Base-by-base conservation (phyloP, 2,113 vertebrate species). In the Poeciliopsis prolifica region DNA sequence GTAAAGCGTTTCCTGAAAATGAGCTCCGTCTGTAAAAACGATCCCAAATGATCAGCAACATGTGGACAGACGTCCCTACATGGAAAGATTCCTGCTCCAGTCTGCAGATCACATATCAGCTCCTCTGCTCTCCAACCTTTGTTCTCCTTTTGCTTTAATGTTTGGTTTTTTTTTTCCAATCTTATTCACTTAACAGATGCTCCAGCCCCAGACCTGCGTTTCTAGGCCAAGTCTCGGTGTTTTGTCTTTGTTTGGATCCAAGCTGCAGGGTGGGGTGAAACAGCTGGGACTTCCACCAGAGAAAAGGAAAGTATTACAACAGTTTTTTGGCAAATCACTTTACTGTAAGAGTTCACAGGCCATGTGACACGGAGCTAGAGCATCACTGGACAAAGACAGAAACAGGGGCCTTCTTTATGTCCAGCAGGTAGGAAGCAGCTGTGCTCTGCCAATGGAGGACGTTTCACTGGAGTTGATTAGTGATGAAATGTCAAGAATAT, bases 161-260 rank as follows among this genome's bases (percentile, higher is more conserved):
- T 12, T 2, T n/a, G 4, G 12, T n/a, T 24, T 11, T 33, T 19
- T 22, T 11, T 22, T 30, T 73, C 54, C 75, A 12, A 77, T 86
- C 82, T 86, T 80, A 92, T 91, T 86, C 80, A 90, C 86, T 88
- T 91, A 92, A 86, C 91, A 93, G 91, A 93, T 88, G 87, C 86
- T 83, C 61, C 14, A 24, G 84, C 70, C 78, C 78, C 81, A 75
- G 72, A 78, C 83, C 80, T 74, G 83, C 74, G 81, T 44, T 82
- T 84, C 77, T 70, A 72, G 90, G 87, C 88, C 86, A 81, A 68
- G 72, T 75, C 75, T 28, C 30, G 4, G 19, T 65, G 86, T 90
- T 92, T 86, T 83, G 86, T 86, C 84, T 88, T 61, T 11, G 58
- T 73, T 84, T 61, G 65, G 51, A 80, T 65, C 74, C 9, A 54